Conservation (phyloP, 92 coral and sea anemone species). For the Umimayanthus chanpuru region DNA sequence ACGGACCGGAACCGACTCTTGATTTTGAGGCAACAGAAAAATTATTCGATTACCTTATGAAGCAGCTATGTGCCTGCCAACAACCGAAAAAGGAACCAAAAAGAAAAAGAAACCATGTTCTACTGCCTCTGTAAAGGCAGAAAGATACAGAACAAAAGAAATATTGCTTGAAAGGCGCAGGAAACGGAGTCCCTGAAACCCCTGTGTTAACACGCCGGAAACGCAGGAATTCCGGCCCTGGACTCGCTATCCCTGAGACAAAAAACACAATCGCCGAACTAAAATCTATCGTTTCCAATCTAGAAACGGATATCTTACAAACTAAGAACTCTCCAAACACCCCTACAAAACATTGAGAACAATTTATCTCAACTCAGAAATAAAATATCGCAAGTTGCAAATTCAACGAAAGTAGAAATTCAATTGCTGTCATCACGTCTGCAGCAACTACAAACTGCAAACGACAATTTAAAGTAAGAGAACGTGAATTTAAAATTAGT, state of each 20-base stretch:
- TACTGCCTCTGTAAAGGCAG: neutral
- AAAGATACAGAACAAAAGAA: neutral
- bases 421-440: neutral
- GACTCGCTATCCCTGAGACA: conserved; percentile 28
- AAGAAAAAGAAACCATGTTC: conserved; percentile 6
- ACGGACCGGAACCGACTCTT: conserved; percentile 12
- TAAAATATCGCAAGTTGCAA: conserved; percentile 28
- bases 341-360: neutral
- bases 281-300: conserved; percentile 3
- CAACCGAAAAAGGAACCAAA: conserved; percentile 10
- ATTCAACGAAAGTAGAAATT: conserved; percentile 1
- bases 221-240: conserved; percentile 31
- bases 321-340: neutral
- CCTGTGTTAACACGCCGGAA: conserved; percentile 20
- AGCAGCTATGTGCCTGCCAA: neutral
- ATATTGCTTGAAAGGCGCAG: neutral
- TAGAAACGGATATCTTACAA: conserved; percentile 9
- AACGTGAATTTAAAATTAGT: conserved; percentile 17
- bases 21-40: conserved; percentile 16
- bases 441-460: conserved; percentile 10
- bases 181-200: neutral
- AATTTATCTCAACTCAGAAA: conserved; percentile 11
- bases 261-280: conserved; percentile 11
- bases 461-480: neutral
- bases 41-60: conserved; percentile 8